phyloP scores from a whole-genome alignment of 2,113 vertebrate species.

The Calyptommatus sinebrachiatus region DNA sequence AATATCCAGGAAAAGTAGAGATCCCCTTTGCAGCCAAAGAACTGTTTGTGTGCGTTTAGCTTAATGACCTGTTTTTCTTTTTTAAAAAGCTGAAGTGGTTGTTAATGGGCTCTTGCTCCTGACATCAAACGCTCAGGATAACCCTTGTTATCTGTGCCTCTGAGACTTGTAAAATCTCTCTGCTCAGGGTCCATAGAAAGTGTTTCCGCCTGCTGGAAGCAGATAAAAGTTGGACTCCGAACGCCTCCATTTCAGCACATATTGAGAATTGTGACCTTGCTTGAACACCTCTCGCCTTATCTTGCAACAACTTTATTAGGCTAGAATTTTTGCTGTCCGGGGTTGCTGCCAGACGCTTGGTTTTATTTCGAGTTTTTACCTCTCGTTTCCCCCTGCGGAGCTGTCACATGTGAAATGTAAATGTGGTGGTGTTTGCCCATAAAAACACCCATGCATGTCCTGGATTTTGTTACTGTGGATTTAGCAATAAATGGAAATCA shows the following conservation, averaged over 20 bases:
- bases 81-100: not conserved
- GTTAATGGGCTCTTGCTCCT: not conserved
- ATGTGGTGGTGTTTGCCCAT: too few species aligned
- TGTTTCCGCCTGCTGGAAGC: not conserved
- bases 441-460: too few species aligned
- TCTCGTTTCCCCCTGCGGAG: too few species aligned
- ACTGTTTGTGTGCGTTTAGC: slow-evolving; percentile 32
- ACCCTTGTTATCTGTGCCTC: not conserved
- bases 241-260: not conserved
- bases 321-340: not conserved
- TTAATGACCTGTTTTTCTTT: slow-evolving; percentile 44
- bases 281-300: not conserved
- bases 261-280: not conserved
- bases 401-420: too few species aligned
- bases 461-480: too few species aligned
- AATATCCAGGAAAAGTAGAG: not conserved
- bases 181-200: not conserved
- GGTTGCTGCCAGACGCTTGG: not conserved
- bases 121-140: not conserved
- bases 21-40: slow-evolving; percentile 9
- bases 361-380: too few species aligned
- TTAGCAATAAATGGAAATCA: too few species aligned
- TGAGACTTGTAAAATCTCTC: not conserved
- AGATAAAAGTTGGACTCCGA: not conserved
- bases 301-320: not conserved